Percentiles rank a stretch among this genome's conserved stretches.
Evolutionary conservation across 2,888 invertebrate species (phyloP).

Genomic region (Boloria selene): DNA sequence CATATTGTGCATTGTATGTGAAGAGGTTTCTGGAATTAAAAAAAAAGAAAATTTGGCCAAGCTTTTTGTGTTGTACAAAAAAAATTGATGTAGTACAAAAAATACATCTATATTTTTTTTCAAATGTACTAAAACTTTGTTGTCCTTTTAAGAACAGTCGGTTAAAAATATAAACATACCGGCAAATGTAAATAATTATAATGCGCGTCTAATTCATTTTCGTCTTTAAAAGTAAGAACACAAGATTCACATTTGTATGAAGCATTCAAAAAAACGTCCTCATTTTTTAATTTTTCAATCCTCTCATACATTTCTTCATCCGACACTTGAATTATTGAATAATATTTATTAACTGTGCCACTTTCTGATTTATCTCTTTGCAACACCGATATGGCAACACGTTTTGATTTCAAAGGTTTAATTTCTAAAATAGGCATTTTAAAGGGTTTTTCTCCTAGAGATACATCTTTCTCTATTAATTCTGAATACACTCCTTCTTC

Average conservation of each 20-base stretch:
- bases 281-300: constrained; percentile 10
- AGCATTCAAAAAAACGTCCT: constrained; percentile 10
- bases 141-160: background rate
- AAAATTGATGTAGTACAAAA: too few relatives aligned
- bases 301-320: constrained; percentile 27
- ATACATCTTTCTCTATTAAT: too few relatives aligned
- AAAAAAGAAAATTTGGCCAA: too few relatives aligned
- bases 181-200: constrained; percentile 24
- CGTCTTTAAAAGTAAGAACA: constrained; percentile 24
- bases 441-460: background rate
- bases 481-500: background rate
- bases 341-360: constrained; percentile 7
- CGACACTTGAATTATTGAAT: constrained; percentile 21
- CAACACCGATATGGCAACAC: background rate
- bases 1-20: constrained; percentile 27
- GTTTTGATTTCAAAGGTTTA: constrained; percentile 18
- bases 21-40: constrained; percentile 19
- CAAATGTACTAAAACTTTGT: too few relatives aligned
- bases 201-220: constrained; percentile 21
- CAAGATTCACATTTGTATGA: constrained; percentile 26
- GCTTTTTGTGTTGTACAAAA: too few relatives aligned
- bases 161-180: constrained; percentile 7
- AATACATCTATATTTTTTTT: too few relatives aligned
- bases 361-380: background rate
- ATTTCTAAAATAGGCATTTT: constrained; percentile 14